Base-by-base conservation (phyloP, 2,797 vertebrate genomes). In the Vireo griseus region DNA sequence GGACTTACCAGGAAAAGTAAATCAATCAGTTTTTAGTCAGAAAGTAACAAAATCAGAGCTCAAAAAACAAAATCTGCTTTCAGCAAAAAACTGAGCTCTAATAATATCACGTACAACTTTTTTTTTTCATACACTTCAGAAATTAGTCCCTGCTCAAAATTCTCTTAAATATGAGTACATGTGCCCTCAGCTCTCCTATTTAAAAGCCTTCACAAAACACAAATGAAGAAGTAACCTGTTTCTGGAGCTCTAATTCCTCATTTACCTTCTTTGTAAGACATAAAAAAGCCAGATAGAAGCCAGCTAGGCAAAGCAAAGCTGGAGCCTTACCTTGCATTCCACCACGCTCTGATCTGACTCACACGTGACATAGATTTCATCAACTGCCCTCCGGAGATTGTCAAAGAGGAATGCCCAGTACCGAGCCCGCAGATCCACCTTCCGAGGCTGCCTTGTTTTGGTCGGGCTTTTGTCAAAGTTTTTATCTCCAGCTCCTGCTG, bases 341-440 rank as follows among this genome's bases (percentile, higher is more conserved):
- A 99, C 99, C n/a, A 99, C 99, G 2, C 99, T 99, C 98, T 99
- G 99, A 93, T 99, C 99, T 0, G 99, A 99, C 95, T 99, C 99
- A 91, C 99, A 99, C 0, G 99, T 99, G 83, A 99, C 99, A 6
- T 99, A 99, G 95, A 99, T 99, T 88, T 99, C 99, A 63, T 99
- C 99, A 26, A 99, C 99, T 0, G 99, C 99, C 28, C 99, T 97
- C 12, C 99, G 98, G 67, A 99, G 98, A 92, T 99, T 99, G 95
- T 99, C 99, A 28, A 99, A 99, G 28, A 99, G 99, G 92, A 99
- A 99, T 2, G 99, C 99, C 99, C 99, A 99, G 96, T 99, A 99
- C 26, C 99, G 98, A 2, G 99, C 99, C 80, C 99, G 97, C 54
- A 99, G 97, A 92, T 99, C 99, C 90, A 99, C 98, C 97, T 99